Conservation (phyloP, 92 coral and sea anemone genomes). For the Paramuricea clavata region DNA sequence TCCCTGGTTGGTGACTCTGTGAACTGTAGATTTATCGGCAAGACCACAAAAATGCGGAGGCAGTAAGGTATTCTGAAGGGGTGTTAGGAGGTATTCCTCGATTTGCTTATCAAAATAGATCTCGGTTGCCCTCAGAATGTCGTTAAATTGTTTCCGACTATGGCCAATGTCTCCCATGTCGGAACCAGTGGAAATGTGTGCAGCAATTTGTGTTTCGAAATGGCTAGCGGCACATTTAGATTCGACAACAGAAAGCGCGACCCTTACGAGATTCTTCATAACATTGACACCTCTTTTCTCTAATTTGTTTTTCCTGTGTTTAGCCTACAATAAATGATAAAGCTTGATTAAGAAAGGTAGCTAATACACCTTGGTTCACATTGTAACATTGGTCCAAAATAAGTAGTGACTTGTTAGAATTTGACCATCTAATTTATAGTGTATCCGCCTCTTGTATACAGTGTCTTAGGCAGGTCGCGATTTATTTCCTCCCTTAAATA, state of each 20-base stretch:
- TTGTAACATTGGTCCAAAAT: no score
- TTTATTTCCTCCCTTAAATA: no score
- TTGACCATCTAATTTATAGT: no score
- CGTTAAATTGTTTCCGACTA: conserved; percentile 25
- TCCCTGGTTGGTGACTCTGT: conserved; percentile 20
- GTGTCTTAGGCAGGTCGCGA: no score
- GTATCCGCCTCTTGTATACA: no score
- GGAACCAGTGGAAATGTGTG: conserved; percentile 10
- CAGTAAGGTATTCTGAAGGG: conserved; percentile 8
- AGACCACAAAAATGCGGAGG: not conserved
- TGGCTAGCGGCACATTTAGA: conserved; percentile 21
- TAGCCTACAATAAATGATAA: conserved; percentile 6
- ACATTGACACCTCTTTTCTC: conserved; percentile 30
- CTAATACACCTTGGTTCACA: no score
- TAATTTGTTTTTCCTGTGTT: not conserved
- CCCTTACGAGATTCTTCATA: conserved; percentile 21
- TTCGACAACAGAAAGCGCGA: not conserved
- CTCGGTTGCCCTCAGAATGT: not conserved
- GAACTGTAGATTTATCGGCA: conserved; percentile 23
- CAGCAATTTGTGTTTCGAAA: conserved; percentile 15
- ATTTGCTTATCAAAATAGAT: conserved; percentile 1
- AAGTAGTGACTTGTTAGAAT: not conserved
- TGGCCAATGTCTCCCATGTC: conserved; percentile 32
- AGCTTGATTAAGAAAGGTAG: no score
- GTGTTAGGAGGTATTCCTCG: conserved; percentile 7